These are phyloP conservation scores for Phyllopteryx taeniolatus DNA, from an alignment of 2,113 vertebrate genomes.

Conservation along the genomic window DNA sequence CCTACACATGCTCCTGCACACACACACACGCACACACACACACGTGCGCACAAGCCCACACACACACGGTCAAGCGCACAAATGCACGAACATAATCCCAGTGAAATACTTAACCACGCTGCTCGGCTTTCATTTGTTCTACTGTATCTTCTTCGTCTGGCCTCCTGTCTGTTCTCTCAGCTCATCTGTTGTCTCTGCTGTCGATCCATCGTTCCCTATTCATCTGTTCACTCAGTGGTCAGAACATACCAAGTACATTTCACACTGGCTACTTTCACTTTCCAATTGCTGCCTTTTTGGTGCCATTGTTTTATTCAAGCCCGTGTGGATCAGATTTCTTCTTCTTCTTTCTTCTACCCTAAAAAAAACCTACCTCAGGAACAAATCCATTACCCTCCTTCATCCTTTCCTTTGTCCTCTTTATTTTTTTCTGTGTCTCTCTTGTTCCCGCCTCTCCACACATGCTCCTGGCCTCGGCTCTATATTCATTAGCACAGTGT, in stretches of 20 bases:
- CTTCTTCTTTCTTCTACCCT: neutral
- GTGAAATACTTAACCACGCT: slow-evolving; percentile 67
- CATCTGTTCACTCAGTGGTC: slow-evolving; percentile 60
- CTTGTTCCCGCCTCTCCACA: slow-evolving; percentile 27
- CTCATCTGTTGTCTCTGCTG: slow-evolving; percentile 68
- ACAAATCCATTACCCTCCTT: slow-evolving; percentile 56
- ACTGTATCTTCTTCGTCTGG: slow-evolving; percentile 50
- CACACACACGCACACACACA: slow-evolving; percentile 29
- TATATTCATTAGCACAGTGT: slow-evolving; percentile 71
- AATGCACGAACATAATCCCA: slow-evolving; percentile 46
- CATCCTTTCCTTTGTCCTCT: slow-evolving; percentile 46
- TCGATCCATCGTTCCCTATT: slow-evolving; percentile 46
- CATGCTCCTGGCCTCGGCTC: slow-evolving; percentile 53
- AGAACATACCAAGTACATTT: slow-evolving; percentile 9
- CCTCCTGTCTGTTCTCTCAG: slow-evolving; percentile 48
- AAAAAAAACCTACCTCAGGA: slow-evolving; percentile 38
- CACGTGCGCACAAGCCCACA: slow-evolving; percentile 10
- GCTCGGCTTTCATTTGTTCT: slow-evolving; percentile 59
- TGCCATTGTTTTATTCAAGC: slow-evolving; percentile 1
- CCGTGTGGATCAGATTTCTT: slow-evolving; percentile 10
- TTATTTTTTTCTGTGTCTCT: slow-evolving; percentile 11
- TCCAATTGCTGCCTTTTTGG: neutral
- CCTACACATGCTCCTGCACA: slow-evolving; percentile 5
- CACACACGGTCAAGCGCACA: slow-evolving; percentile 33
- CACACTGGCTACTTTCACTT: slow-evolving; percentile 14